These are phyloP conservation scores for Tetropium fuscum DNA, from an alignment of 2,888 invertebrate genomes.

Conservation along the genomic window DNA sequence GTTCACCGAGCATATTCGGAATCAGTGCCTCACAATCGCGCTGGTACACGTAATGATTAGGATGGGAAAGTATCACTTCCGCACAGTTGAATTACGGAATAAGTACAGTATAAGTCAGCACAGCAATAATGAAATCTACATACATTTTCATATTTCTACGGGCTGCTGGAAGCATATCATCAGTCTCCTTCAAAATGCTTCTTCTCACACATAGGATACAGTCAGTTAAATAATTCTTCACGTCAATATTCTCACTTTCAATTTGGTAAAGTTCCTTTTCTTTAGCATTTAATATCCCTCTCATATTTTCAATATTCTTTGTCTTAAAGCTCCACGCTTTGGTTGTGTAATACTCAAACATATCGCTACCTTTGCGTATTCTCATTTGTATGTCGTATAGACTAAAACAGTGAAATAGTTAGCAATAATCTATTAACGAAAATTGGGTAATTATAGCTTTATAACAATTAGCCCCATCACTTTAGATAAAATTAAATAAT, in stretches of 20 bases:
- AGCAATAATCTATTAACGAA: too few relatives aligned
- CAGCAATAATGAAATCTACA: constrained; percentile 60
- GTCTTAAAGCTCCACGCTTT: constrained; percentile 91
- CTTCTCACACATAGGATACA: constrained; percentile 84
- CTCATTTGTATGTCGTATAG: constrained; percentile 61
- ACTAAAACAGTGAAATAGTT: too few relatives aligned
- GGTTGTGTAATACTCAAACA: constrained; percentile 92
- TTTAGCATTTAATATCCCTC: constrained; percentile 73
- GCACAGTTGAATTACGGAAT: too few relatives aligned
- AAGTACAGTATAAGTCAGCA: too few relatives aligned
- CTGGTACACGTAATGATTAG: too few relatives aligned
- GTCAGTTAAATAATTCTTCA: constrained; percentile 83
- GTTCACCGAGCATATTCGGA: too few relatives aligned
- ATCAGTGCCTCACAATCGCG: too few relatives aligned
- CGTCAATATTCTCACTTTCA: constrained; percentile 78
- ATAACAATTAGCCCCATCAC: too few relatives aligned
- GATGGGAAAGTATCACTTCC: too few relatives aligned
- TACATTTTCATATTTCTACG: constrained; percentile 83
- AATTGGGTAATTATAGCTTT: too few relatives aligned
- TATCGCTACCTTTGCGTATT: constrained; percentile 86
- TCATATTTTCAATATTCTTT: constrained; percentile 69
- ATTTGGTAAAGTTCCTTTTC: constrained; percentile 75
- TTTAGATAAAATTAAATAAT: too few relatives aligned
- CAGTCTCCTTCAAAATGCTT: constrained; percentile 85
- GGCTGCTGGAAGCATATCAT: constrained; percentile 84